phyloP scores from a whole-genome alignment of 2,113 vertebrate genomes.

The Rhadina sibilatrix region DNA sequence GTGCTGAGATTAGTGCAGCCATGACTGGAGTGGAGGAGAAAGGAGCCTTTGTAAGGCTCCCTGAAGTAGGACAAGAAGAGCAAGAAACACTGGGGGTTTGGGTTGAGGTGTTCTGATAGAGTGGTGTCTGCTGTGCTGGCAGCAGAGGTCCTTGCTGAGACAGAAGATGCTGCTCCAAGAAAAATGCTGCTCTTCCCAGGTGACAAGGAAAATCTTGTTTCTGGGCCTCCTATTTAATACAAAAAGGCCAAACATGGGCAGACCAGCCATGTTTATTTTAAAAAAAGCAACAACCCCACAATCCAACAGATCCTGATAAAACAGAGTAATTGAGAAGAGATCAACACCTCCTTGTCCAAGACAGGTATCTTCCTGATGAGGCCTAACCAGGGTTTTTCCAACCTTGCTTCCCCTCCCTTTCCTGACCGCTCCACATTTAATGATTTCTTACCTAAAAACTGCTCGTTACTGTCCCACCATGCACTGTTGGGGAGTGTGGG shows the following conservation, averaged over 20 bases:
- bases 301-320: neutral
- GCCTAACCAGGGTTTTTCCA: neutral
- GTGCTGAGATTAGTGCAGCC: neutral
- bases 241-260: neutral
- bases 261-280: neutral
- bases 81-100: neutral
- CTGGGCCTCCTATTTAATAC: neutral
- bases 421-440: neutral
- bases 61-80: constrained; percentile 21
- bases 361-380: neutral
- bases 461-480: neutral
- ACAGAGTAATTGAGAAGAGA: neutral
- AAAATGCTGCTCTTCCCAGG: neutral
- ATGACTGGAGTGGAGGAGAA: neutral
- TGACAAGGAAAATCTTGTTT: neutral
- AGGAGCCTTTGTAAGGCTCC: neutral
- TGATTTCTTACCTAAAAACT: neutral
- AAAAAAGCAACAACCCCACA: neutral
- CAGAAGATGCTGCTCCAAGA: neutral
- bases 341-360: neutral
- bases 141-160: neutral
- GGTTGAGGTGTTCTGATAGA: constrained; percentile 1
- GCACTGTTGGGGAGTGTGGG: neutral
- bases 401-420: neutral
- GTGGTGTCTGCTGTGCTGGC: neutral